These are phyloP conservation scores for Stichopus chloronotus DNA, from an alignment of 35 echinoderm and acorn worm species.

Conservation along the genomic window DNA sequence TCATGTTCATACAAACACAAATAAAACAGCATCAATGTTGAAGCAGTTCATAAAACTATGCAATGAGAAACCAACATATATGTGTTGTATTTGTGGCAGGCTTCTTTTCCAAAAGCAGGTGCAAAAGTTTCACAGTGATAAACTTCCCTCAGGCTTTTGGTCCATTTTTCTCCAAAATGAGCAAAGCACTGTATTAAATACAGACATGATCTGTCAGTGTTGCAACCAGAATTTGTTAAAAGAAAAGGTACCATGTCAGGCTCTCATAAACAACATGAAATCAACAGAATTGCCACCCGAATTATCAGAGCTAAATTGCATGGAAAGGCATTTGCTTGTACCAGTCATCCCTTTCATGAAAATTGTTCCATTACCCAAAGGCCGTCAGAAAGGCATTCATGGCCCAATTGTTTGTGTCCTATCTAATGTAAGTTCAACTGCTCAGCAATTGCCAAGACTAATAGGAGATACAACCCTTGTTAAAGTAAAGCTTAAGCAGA, in stretches of 20 bases:
- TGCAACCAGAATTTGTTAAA: background rate
- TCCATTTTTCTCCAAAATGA: too few species aligned
- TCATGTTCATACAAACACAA: background rate
- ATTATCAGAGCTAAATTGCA: conserved; percentile 16
- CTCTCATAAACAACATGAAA: conserved; percentile 6
- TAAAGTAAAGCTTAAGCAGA: conserved; percentile 41
- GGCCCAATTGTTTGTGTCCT: conserved; percentile 36
- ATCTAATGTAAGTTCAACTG: conserved; percentile 17
- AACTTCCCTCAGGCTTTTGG: too few species aligned
- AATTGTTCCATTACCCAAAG: conserved; percentile 30
- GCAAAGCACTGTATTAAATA: too few species aligned
- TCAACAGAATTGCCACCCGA: background rate
- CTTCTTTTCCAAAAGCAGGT: background rate
- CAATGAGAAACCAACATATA: background rate
- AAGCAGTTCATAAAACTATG: background rate
- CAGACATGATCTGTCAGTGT: too few species aligned
- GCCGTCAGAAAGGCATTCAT: conserved; percentile 20
- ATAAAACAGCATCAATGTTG: too few species aligned
- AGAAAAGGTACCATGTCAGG: conserved; percentile 27
- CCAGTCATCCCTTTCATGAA: conserved; percentile 52
- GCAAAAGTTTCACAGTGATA: too few species aligned
- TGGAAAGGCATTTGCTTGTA: conserved; percentile 36
- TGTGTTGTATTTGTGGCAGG: conserved; percentile 7
- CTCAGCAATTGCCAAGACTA: background rate
- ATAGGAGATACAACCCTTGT: background rate